phyloP scores from a whole-genome alignment of 2,888 invertebrate genomes.

The Steromphala cineraria region DNA sequence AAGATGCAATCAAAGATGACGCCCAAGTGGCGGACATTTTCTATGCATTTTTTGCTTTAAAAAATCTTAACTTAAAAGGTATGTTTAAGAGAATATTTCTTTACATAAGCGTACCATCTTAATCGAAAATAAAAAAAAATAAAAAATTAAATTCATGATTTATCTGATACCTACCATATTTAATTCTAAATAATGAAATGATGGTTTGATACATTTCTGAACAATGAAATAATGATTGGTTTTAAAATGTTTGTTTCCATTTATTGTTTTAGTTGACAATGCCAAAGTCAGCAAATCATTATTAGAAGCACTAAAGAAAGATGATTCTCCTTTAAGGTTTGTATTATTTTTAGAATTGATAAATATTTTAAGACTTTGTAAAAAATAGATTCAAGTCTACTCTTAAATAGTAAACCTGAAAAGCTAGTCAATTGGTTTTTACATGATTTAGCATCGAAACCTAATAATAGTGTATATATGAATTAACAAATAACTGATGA shows the following conservation, averaged over 20 bases:
- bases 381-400: too few relatives aligned
- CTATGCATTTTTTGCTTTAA: conserved; percentile 84
- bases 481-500: too few relatives aligned
- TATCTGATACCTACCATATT: too few relatives aligned
- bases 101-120: too few relatives aligned
- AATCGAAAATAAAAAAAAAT: too few relatives aligned
- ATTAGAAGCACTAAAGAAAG: conserved; percentile 87
- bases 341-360: background rate
- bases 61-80: conserved; percentile 81
- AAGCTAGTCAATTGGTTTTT: too few relatives aligned
- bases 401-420: too few relatives aligned
- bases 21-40: conserved; percentile 81
- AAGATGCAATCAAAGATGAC: conserved; percentile 82
- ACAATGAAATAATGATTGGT: background rate
- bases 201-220: background rate
- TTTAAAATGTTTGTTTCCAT: background rate
- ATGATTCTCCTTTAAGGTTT: conserved; percentile 76
- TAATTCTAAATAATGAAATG: too few relatives aligned
- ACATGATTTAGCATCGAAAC: too few relatives aligned
- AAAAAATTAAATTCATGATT: too few relatives aligned
- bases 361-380: too few relatives aligned
- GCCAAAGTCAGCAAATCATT: conserved; percentile 84
- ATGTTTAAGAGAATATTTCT: conserved; percentile 4
- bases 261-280: conserved; percentile 69
- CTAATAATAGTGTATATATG: too few relatives aligned